phyloP scores from a whole-genome alignment of 1,140 invertebrate species.

The Calephelis virginiensis region DNA sequence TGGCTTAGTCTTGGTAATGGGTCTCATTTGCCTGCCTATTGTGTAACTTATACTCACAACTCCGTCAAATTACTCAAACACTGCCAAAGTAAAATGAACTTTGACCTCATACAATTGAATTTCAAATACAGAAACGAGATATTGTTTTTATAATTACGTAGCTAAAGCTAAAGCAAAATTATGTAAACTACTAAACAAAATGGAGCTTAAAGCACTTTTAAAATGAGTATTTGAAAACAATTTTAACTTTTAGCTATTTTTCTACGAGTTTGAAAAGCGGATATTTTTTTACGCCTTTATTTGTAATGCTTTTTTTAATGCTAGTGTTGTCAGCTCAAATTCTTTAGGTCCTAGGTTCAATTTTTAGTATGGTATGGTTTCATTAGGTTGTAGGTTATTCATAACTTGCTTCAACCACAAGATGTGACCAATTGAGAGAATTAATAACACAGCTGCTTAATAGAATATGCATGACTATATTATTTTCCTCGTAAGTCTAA shows the following conservation, averaged over 20 bases:
- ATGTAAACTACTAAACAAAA: slow-evolving; percentile 1
- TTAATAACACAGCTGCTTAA: too few relatives aligned
- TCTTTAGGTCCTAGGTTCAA: too few relatives aligned
- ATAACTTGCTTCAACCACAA: too few relatives aligned
- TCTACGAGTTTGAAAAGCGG: not conserved
- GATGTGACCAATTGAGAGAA: too few relatives aligned
- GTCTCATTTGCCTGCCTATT: slow-evolving; percentile 15
- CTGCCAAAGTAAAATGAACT: slow-evolving; percentile 7
- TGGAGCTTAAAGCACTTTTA: not conserved
- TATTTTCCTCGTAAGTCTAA: too few relatives aligned
- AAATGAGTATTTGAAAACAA: not conserved
- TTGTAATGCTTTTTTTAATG: too few relatives aligned
- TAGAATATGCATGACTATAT: too few relatives aligned
- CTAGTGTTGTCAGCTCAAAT: too few relatives aligned
- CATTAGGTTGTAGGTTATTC: too few relatives aligned
- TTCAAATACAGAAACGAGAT: not conserved
- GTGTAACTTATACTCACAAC: slow-evolving; percentile 5
- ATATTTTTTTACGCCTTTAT: too few relatives aligned
- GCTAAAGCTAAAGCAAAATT: not conserved
- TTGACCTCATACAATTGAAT: not conserved
- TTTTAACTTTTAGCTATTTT: not conserved
- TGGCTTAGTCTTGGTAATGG: slow-evolving; percentile 17
- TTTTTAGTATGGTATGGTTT: too few relatives aligned
- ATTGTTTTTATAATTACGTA: slow-evolving; percentile 4
- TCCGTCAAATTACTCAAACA: not conserved